Evolutionary conservation across 2,888 invertebrate genomes (phyloP).

Genomic region (Palloptera scutellata): DNA sequence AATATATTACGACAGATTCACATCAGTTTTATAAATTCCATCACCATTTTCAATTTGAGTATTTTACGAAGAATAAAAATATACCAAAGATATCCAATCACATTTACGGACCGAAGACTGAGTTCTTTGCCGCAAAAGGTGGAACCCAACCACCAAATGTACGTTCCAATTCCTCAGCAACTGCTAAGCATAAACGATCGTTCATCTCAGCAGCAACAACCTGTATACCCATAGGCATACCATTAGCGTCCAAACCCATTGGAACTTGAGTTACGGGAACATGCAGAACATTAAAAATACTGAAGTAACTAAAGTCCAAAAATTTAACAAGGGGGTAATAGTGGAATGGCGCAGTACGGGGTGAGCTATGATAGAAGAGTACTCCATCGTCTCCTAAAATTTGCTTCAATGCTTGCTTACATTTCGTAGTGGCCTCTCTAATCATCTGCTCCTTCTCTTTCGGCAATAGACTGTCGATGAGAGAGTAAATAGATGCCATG

Average conservation of each 20-base stretch:
- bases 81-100: no score
- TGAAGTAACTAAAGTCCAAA: constrained; percentile 86
- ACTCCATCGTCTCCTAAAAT: constrained; percentile 81
- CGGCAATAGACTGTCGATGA: constrained; percentile 74
- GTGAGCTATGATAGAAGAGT: constrained; percentile 82
- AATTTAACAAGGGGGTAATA: constrained; percentile 79
- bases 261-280: constrained; percentile 82
- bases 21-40: no score
- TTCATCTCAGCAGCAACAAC: constrained; percentile 83
- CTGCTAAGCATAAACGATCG: constrained; percentile 86
- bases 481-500: constrained; percentile 72
- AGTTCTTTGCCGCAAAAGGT: constrained; percentile 65
- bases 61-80: no score
- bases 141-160: constrained; percentile 91
- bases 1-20: no score
- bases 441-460: constrained; percentile 73
- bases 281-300: constrained; percentile 83
- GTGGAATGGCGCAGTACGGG: constrained; percentile 83
- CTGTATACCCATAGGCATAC: constrained; percentile 89
- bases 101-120: constrained; percentile 11
- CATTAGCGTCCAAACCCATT: constrained; percentile 80
- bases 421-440: constrained; percentile 67
- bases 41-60: no score
- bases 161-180: constrained; percentile 86
- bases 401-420: constrained; percentile 71